Evolutionary conservation across 2,888 invertebrate species (phyloP).

Genomic region (Drosophila pseudotakahashii): DNA sequence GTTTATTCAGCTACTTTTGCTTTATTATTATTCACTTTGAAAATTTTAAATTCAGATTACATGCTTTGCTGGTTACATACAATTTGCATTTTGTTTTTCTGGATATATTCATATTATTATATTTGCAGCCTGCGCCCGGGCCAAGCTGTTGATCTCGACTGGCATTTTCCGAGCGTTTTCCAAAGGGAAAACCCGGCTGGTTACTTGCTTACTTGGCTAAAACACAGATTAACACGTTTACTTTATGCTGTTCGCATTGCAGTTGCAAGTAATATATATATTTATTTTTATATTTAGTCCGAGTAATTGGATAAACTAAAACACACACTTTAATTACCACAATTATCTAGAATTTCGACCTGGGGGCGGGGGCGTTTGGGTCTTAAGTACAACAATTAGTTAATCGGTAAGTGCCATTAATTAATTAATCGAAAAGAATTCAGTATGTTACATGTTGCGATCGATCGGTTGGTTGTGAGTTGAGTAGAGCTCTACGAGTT

Average conservation of each 20-base stretch:
- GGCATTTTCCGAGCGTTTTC: conserved; percentile 2
- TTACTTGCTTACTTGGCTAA: conserved; percentile 70
- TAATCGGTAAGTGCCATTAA: conserved; percentile 44
- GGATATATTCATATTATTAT: conserved; percentile 48
- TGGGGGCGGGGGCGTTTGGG: background rate
- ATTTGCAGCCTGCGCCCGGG: conserved; percentile 14
- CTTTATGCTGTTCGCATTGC: conserved; percentile 60
- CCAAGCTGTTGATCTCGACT: conserved; percentile 11
- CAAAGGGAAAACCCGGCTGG: conserved; percentile 21
- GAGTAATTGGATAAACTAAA: conserved; percentile 62
- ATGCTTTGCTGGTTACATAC: conserved; percentile 71
- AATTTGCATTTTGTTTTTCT: conserved; percentile 65
- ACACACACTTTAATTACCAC: conserved; percentile 66
- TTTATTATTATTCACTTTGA: conserved; percentile 75
- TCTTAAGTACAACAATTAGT: conserved; percentile 70
- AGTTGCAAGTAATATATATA: conserved; percentile 31
- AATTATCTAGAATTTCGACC: conserved; percentile 68
- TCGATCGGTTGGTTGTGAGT: conserved; percentile 16
- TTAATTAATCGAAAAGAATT: conserved; percentile 41
- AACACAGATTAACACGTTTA: conserved; percentile 79
- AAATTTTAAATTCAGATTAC: conserved; percentile 79
- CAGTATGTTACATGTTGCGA: conserved; percentile 45
- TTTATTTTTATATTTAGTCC: conserved; percentile 37
- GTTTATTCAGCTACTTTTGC: conserved; percentile 67
- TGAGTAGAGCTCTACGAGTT: conserved; percentile 25